Percentiles rank a stretch among this genome's conserved stretches.
These are phyloP conservation scores for Flexamia atlantica DNA, from an alignment of 2,888 invertebrate genomes.

Conservation along the genomic window DNA sequence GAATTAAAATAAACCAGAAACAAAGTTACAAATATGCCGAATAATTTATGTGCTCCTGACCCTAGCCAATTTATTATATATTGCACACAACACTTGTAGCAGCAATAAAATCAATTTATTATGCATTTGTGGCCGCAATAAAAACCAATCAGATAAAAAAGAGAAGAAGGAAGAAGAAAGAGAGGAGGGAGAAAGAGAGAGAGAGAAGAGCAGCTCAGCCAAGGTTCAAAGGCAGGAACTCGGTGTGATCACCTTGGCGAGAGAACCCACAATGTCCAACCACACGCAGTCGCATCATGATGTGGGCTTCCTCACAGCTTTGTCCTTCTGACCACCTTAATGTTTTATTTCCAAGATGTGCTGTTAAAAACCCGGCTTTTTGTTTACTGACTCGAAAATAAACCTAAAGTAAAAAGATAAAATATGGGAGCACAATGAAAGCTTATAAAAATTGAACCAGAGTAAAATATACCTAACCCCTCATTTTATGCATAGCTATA, in stretches of 20 bases:
- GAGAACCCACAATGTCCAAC: neutral
- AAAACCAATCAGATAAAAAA: neutral
- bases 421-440: too few species aligned
- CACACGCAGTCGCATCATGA: neutral
- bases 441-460: too few species aligned
- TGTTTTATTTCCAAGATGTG: too few species aligned
- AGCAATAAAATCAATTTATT: constrained; percentile 1
- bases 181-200: constrained; percentile 3
- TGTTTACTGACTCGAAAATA: too few species aligned
- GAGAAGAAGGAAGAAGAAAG: neutral
- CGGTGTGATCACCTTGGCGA: neutral
- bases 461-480: too few species aligned
- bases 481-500: too few species aligned
- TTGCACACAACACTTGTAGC: neutral
- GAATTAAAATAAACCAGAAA: neutral
- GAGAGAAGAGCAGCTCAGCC: neutral
- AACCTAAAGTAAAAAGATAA: too few species aligned
- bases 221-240: constrained; percentile 6
- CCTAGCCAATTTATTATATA: neutral
- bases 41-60: neutral
- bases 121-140: neutral
- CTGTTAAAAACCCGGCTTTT: too few species aligned
- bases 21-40: neutral
- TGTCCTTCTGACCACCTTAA: too few species aligned
- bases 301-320: neutral